Evolutionary conservation across 1,140 invertebrate species (phyloP).

Genomic region (Sarcophaga bullata): DNA sequence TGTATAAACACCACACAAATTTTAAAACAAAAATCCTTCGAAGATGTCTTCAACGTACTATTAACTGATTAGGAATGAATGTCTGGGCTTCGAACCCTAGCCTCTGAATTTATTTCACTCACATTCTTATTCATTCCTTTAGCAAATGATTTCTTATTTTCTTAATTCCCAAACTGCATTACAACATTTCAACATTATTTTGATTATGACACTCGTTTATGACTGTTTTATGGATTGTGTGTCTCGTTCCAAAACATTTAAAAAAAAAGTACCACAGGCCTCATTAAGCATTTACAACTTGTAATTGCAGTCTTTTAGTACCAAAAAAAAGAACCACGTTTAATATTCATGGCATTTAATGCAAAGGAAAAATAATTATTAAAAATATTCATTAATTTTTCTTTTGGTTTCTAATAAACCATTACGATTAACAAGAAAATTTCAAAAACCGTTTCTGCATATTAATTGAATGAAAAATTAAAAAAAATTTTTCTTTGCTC

Average conservation of each 20-base stretch:
- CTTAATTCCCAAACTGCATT: not conserved
- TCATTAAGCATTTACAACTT: conserved; percentile 24
- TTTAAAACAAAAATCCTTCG: too few species aligned
- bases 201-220: conserved; percentile 11
- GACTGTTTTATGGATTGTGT: not conserved
- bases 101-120: too few species aligned
- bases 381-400: not conserved
- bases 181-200: not conserved
- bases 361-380: not conserved
- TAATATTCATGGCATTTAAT: not conserved
- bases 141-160: too few species aligned
- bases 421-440: not conserved
- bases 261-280: not conserved
- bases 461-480: conserved; percentile 1
- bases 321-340: not conserved
- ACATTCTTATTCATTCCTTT: too few species aligned
- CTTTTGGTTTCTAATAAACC: not conserved
- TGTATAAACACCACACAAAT: too few species aligned
- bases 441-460: conserved; percentile 2
- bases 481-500: not conserved
- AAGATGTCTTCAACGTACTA: too few species aligned
- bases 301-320: not conserved
- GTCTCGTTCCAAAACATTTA: conserved; percentile 8
- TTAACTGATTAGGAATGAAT: too few species aligned
- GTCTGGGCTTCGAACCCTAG: too few species aligned